Conservation (phyloP, 1,140 invertebrate species). For the Caligus rogercresseyi region DNA sequence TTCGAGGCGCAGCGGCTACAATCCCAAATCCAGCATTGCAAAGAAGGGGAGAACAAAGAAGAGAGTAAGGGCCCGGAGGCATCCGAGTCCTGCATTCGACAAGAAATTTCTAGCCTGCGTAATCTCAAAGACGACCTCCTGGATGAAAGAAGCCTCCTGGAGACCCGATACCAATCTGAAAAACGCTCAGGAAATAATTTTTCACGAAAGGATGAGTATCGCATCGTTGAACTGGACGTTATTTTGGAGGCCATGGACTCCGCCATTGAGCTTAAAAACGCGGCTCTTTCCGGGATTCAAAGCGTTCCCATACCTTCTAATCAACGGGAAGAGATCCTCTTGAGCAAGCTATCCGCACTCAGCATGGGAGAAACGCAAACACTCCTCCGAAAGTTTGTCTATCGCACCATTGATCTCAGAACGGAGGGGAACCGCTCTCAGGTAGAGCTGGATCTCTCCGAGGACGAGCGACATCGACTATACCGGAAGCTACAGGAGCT, state of each 20-base stretch:
- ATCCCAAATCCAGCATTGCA: neutral
- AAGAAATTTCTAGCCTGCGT: neutral
- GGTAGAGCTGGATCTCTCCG: neutral
- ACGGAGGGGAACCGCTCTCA: neutral
- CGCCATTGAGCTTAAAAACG: neutral
- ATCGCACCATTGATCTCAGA: neutral
- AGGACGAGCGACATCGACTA: neutral
- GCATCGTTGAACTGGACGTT: neutral
- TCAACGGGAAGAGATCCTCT: neutral
- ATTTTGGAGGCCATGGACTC: neutral
- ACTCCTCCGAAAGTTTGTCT: neutral
- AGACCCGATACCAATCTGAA: neutral
- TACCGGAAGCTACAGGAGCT: neutral
- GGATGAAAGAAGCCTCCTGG: neutral
- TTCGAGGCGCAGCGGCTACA: neutral
- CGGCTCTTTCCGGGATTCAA: neutral
- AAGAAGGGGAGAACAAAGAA: neutral
- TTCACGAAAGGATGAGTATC: neutral
- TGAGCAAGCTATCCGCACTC: neutral
- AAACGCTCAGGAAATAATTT: neutral
- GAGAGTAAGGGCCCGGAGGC: neutral
- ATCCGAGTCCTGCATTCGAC: neutral
- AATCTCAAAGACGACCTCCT: neutral
- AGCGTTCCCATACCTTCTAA: neutral
- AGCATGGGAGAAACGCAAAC: neutral